Evolutionary conservation across 2,113 vertebrate species (phyloP).

Genomic region (Silurus asotus): DNA sequence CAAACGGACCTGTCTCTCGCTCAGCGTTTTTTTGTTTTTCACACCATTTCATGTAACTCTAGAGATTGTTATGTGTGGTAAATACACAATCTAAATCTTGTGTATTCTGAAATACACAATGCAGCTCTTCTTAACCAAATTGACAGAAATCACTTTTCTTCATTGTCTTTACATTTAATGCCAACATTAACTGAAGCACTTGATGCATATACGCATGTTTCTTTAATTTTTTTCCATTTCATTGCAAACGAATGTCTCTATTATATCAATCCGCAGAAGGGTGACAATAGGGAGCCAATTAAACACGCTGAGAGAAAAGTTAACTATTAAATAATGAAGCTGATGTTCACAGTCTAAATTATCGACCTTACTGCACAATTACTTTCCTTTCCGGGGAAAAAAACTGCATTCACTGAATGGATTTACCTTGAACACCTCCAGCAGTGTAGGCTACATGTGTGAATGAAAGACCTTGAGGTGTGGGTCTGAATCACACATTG

Average conservation of each 20-base stretch:
- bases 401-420: neutral
- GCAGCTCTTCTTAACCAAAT: neutral
- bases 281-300: constrained; percentile 4
- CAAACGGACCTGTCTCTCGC: neutral
- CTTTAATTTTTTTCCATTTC: neutral
- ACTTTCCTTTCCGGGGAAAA: neutral
- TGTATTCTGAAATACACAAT: neutral
- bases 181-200: neutral
- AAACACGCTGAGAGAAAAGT: neutral
- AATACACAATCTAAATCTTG: no score
- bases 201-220: neutral
- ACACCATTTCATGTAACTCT: neutral
- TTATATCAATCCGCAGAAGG: neutral
- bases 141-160: neutral
- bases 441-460: constrained; percentile 51
- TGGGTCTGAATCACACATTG: constrained; percentile 61
- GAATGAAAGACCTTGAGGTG: constrained; percentile 55
- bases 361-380: neutral
- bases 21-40: neutral
- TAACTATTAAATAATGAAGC: neutral
- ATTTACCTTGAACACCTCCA: constrained; percentile 50
- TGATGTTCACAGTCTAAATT: neutral
- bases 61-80: neutral
- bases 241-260: neutral
- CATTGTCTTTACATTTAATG: neutral